Conservation (phyloP, 2,888 invertebrate species). For the Brachyopa scutellaris region DNA sequence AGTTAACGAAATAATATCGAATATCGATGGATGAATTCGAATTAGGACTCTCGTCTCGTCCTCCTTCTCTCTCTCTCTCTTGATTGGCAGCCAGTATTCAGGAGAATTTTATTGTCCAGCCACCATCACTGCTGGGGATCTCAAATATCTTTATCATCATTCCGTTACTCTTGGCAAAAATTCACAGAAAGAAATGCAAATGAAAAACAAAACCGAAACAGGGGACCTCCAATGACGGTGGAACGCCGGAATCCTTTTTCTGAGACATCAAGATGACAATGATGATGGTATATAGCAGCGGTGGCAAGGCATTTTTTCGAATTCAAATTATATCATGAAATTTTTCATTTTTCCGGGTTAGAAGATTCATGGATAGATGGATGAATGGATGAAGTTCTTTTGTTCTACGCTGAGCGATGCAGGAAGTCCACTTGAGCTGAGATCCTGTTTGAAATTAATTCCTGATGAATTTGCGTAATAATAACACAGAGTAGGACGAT, state of each 20-base stretch:
- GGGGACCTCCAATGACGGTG: conserved; percentile 35
- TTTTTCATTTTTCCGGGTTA: conserved; percentile 65
- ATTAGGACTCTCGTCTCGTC: conserved; percentile 27
- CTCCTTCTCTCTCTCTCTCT: not conserved
- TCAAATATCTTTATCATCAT: conserved; percentile 56
- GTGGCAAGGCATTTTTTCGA: conserved; percentile 46
- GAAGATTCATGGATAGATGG: conserved; percentile 9
- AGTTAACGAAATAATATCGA: conserved; percentile 80
- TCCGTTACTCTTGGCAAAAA: conserved; percentile 56
- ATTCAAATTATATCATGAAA: conserved; percentile 61
- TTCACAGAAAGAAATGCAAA: conserved; percentile 60
- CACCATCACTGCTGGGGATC: conserved; percentile 48
- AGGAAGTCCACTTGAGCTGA: conserved; percentile 71
- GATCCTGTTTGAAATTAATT: conserved; percentile 72
- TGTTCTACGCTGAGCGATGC: conserved; percentile 56
- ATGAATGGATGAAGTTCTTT: conserved; percentile 61
- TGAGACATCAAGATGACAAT: conserved; percentile 30
- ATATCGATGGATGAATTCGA: conserved; percentile 73
- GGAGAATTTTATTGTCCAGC: conserved; percentile 71
- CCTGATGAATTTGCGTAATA: conserved; percentile 71
- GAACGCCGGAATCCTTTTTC: conserved; percentile 48
- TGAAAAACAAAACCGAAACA: conserved; percentile 6
- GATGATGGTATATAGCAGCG: conserved; percentile 9
- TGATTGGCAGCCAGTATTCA: conserved; percentile 48
- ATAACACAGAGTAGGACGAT: conserved; percentile 34